Percentiles rank a stretch among this genome's conserved stretches.
Evolutionary conservation across 2,113 vertebrate species (phyloP).

Genomic region (Turdus rufiventris): DNA sequence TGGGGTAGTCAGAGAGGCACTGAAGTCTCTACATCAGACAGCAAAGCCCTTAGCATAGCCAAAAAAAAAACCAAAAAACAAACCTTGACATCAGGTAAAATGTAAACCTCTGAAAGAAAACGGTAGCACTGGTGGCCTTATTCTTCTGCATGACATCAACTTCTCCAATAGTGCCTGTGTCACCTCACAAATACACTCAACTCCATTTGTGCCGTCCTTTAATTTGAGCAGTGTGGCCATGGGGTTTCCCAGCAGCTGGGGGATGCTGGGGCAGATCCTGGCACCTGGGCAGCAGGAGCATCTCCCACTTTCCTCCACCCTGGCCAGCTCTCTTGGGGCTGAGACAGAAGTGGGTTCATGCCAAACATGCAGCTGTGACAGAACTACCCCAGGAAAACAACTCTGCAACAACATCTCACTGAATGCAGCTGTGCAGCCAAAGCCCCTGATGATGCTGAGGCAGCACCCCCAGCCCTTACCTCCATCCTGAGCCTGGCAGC

Average conservation of each 20-base stretch:
- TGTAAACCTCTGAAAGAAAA: not conserved
- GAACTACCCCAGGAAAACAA: not conserved
- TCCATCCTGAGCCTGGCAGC: not conserved
- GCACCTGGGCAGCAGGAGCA: rapidly evolving
- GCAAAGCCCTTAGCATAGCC: not conserved
- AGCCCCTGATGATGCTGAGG: not conserved
- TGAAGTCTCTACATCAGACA: not conserved
- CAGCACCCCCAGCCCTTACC: not conserved
- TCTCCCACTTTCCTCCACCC: not conserved
- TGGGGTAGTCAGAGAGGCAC: not conserved
- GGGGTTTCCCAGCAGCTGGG: not conserved
- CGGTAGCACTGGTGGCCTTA: not conserved
- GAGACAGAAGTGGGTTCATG: not conserved
- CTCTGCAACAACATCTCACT: not conserved
- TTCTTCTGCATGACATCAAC: not conserved
- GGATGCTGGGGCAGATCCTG: not conserved
- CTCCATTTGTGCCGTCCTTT: rapidly evolving
- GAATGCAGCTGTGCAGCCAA: not conserved
- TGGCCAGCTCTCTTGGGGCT: not conserved
- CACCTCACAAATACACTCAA: not conserved
- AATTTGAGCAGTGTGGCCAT: not conserved
- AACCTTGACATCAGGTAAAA: not conserved
- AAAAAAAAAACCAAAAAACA: too few relatives aligned
- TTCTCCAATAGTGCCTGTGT: not conserved
- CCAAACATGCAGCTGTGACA: not conserved